Evolutionary conservation across 2,888 invertebrate species (phyloP).

Genomic region (Gymnoscelis rufifasciata): DNA sequence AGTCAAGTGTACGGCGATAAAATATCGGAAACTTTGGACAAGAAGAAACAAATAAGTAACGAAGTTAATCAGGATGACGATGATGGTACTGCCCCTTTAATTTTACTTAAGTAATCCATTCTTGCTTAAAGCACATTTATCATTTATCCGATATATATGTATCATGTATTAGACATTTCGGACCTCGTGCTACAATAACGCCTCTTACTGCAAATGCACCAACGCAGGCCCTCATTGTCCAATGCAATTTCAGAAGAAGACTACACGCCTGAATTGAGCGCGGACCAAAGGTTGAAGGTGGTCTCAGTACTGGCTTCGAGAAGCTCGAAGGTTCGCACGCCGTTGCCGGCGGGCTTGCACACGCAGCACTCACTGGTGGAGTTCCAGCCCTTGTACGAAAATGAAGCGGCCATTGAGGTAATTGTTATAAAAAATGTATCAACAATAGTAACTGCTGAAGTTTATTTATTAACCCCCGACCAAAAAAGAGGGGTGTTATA

Average conservation of each 20-base stretch:
- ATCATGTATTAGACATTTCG: too few species aligned
- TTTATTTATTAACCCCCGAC: too few species aligned
- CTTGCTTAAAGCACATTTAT: too few species aligned
- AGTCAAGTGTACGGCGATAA: slow-evolving; percentile 85
- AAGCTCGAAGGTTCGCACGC: slow-evolving; percentile 84
- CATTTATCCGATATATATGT: too few species aligned
- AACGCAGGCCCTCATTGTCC: too few species aligned
- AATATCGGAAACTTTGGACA: slow-evolving; percentile 81
- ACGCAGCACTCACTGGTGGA: slow-evolving; percentile 64
- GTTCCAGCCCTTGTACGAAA: slow-evolving; percentile 47
- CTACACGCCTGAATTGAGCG: slow-evolving; percentile 69
- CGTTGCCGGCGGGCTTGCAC: slow-evolving; percentile 80
- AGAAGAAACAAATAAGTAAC: slow-evolving; percentile 61
- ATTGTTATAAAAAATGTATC: background rate
- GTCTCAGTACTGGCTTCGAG: slow-evolving; percentile 86
- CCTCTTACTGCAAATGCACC: too few species aligned
- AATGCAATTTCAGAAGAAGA: slow-evolving; percentile 38
- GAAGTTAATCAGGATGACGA: slow-evolving; percentile 66
- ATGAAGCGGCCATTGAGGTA: slow-evolving; percentile 68
- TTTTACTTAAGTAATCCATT: too few species aligned
- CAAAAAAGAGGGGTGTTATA: too few species aligned
- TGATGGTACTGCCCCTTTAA: too few species aligned
- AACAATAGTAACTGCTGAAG: too few species aligned
- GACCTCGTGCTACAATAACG: too few species aligned
- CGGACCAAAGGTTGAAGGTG: slow-evolving; percentile 89